Base-by-base conservation (phyloP, 1,140 invertebrate genomes). In the Bursaphelenchus mucronatus region DNA sequence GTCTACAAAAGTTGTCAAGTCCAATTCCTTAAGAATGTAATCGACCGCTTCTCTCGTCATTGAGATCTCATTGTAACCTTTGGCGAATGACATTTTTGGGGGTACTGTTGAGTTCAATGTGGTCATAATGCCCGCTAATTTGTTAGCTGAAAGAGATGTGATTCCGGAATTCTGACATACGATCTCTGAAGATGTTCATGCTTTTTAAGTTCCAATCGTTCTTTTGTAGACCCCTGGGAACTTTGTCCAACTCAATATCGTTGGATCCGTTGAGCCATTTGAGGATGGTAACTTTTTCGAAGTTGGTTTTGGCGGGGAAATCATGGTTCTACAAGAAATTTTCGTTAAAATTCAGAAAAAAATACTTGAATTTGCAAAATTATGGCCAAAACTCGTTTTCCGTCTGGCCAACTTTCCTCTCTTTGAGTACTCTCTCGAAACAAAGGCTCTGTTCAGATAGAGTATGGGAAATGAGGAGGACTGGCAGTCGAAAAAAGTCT, bases 281-380 rank as follows among this genome's bases (percentile, higher is more conserved):
- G 8, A 79, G 52, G 51, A 74, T 79, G 45, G 65, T 52, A 2
- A 74, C 66, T 8, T 70, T 47, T 53, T 74, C 75, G 6, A 15
- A n/a, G 21, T 68, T 77, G 8, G 76, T 74, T 47, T 58, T 43
- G 8, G 75, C 45, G 15, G 45, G 19, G 8, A 65, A 66, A 21
- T 74, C 73, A 49, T 74, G 72, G 58, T 74, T 74, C 76, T 74
- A 47, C 44, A 73, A 71, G 9, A n/a, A n/a, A n/a, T n/a, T n/a
- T n/a, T n/a, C n/a, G n/a, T n/a, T n/a, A n/a, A n/a, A n/a, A n/a
- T n/a, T n/a, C n/a, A n/a, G n/a, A n/a, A n/a, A n/a, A n/a, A n/a
- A n/a, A n/a, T n/a, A n/a, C n/a, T n/a, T n/a, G n/a, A n/a, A n/a
- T n/a, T n/a, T n/a, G n/a, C n/a, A n/a, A n/a, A n/a, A n/a, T n/a